Evolutionary conservation across 2,888 invertebrate genomes (phyloP).

Genomic region (Brachypalpus laphriformis): DNA sequence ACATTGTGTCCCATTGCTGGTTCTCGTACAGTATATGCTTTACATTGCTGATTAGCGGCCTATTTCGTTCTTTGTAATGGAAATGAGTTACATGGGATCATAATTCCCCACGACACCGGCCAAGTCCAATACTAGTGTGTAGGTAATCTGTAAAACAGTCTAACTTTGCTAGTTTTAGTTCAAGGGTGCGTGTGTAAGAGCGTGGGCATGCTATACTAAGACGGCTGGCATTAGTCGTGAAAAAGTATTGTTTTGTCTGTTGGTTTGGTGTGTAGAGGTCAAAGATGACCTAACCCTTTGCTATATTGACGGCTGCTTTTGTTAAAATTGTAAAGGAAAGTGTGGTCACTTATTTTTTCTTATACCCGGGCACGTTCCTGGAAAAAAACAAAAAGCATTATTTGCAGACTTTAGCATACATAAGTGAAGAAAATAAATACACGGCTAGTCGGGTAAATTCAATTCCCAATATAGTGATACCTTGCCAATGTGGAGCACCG

Average conservation of each 20-base stretch:
- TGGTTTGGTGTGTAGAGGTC: not conserved
- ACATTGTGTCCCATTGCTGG: no score
- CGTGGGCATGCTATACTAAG: not conserved
- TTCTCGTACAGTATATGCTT: no score
- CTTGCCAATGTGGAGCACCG: no score
- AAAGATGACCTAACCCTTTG: not conserved
- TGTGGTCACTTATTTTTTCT: no score
- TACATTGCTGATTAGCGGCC: constrained; percentile 32
- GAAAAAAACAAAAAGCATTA: no score
- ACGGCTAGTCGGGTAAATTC: no score
- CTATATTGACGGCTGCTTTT: not conserved
- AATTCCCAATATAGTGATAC: no score
- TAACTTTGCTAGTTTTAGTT: not conserved
- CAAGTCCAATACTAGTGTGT: not conserved
- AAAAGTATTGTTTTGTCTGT: not conserved
- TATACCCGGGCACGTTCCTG: no score
- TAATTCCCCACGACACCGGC: not conserved
- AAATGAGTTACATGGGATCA: not conserved
- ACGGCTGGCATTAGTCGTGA: not conserved
- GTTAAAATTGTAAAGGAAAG: no score
- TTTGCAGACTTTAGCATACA: no score
- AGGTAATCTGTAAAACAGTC: not conserved
- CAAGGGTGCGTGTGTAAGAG: not conserved
- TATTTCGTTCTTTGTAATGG: constrained; percentile 16
- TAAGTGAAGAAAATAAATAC: no score